phyloP scores from a whole-genome alignment of 1,140 invertebrate species.

The Aricia agestis region DNA sequence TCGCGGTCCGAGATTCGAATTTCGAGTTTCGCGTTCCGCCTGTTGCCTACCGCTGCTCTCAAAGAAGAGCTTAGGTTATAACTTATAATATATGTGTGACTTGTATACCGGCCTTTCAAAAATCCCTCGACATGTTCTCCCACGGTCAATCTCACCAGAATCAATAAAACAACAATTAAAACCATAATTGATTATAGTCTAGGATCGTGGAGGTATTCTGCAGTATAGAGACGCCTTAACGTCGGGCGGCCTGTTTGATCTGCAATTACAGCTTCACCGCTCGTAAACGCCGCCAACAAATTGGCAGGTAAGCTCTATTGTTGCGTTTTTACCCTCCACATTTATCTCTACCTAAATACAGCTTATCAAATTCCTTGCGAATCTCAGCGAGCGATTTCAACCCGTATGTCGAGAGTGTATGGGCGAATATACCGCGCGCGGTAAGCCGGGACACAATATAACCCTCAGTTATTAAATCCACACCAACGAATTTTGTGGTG shows the following conservation, averaged over 20 bases:
- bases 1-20: too few species aligned
- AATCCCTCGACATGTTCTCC: background rate
- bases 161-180: background rate
- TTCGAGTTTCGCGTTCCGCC: too few species aligned
- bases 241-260: constrained; percentile 55
- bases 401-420: background rate
- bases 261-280: constrained; percentile 64
- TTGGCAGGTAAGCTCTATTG: constrained; percentile 58
- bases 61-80: too few species aligned
- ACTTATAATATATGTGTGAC: background rate
- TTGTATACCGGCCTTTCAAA: background rate
- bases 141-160: background rate
- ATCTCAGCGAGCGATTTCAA: background rate
- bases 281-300: constrained; percentile 54
- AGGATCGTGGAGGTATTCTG: background rate
- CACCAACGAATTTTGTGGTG: background rate
- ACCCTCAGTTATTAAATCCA: background rate
- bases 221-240: constrained; percentile 17
- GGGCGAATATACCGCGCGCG: background rate
- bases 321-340: constrained; percentile 28
- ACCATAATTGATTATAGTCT: background rate
- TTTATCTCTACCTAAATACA: constrained; percentile 12
- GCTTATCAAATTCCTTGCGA: constrained; percentile 6
- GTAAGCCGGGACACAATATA: background rate
- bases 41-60: too few species aligned